Conservation (phyloP, 2,113 vertebrate species). For the Bagarius yarrelli region DNA sequence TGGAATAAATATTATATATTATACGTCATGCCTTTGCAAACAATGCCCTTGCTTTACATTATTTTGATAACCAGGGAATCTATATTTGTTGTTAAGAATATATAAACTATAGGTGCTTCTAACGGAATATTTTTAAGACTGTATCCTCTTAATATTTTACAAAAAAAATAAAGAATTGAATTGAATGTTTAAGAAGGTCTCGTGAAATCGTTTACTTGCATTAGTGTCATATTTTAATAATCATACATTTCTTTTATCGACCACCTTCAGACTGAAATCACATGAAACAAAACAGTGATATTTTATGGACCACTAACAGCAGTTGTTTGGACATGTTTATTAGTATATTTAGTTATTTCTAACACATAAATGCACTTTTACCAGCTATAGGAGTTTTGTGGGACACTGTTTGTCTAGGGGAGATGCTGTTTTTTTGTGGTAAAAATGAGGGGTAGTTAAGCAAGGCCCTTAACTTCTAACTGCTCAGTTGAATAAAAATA, state of each 20-base stretch:
- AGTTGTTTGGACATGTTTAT: neutral
- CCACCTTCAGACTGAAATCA: neutral
- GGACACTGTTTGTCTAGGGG: too few relatives aligned
- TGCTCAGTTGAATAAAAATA: too few relatives aligned
- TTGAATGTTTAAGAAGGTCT: constrained; percentile 19
- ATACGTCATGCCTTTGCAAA: constrained; percentile 56
- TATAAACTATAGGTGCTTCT: constrained; percentile 66
- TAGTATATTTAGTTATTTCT: neutral
- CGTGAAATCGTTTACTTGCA: constrained; percentile 20
- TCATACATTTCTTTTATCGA: neutral
- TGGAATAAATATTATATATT: constrained; percentile 30
- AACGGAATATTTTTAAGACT: constrained; percentile 67
- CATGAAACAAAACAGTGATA: neutral
- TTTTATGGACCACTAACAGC: too few relatives aligned
- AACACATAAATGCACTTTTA: neutral
- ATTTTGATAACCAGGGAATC: constrained; percentile 69
- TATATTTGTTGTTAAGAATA: constrained; percentile 66
- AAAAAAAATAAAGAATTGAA: constrained; percentile 59
- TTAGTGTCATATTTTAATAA: neutral
- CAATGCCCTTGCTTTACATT: constrained; percentile 57
- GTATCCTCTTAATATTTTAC: constrained; percentile 68
- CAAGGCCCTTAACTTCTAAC: too few relatives aligned
- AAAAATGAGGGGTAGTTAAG: too few relatives aligned
- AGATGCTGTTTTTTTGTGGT: too few relatives aligned
- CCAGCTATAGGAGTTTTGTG: neutral